Evolutionary conservation across 2,113 vertebrate genomes (phyloP).

Genomic region (Melierax canorus): DNA sequence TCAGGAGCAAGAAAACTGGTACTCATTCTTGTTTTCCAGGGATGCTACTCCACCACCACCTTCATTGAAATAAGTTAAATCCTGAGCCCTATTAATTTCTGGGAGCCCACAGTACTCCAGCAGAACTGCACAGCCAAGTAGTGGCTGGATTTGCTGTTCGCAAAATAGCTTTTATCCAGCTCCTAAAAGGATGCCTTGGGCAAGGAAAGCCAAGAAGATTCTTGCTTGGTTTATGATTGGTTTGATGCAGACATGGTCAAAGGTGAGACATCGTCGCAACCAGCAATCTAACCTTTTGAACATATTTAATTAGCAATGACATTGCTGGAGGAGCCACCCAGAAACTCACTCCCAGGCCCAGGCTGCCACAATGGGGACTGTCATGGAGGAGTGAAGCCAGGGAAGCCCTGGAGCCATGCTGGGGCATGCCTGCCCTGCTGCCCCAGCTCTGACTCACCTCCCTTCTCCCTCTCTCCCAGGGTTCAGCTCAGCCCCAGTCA

Average conservation of each 20-base stretch:
- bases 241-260: conserved; percentile 4
- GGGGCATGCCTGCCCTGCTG: background rate
- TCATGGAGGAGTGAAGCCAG: background rate
- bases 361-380: background rate
- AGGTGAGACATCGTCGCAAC: background rate
- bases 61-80: background rate
- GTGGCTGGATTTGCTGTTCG: background rate
- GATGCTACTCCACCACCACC: background rate
- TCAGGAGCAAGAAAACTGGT: background rate
- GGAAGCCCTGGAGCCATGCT: background rate
- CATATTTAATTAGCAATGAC: conserved; percentile 27
- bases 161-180: background rate
- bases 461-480: background rate
- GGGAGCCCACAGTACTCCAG: background rate
- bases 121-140: background rate
- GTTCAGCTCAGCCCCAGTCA: background rate
- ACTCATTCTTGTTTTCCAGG: background rate
- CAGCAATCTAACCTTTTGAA: conserved; percentile 2
- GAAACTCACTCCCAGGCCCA: background rate
- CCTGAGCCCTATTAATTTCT: background rate
- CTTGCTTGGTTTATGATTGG: background rate
- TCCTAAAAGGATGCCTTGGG: background rate
- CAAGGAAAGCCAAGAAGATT: background rate
- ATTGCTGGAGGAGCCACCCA: conserved; percentile 48
- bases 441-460: background rate